A percentile compares a stretch with the other conserved stretches of the same genome.
These are phyloP conservation scores for Tetranychus urticae DNA, from an alignment of 1,140 invertebrate species.

Conservation along the genomic window DNA sequence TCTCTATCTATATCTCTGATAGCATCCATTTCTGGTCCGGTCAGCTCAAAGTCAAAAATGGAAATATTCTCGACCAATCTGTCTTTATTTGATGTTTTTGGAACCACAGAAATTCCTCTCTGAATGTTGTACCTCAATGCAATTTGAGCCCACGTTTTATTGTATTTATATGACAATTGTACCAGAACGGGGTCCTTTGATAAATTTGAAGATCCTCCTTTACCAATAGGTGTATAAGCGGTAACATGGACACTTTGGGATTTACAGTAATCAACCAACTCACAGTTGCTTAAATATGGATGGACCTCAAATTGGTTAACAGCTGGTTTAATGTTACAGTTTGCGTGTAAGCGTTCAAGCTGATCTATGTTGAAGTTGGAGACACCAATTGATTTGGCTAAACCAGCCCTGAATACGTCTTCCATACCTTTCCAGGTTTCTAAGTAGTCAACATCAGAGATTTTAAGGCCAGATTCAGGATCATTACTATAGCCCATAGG, in stretches of 20 bases:
- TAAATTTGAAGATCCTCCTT: conserved; percentile 18
- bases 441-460: conserved; percentile 1
- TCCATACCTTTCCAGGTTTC: background rate
- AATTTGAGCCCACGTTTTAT: conserved; percentile 37
- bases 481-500: conserved; percentile 22
- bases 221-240: conserved; percentile 25
- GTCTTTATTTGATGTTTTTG: conserved; percentile 40
- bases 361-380: conserved; percentile 75
- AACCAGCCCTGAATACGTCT: conserved; percentile 34
- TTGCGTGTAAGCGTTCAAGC: conserved; percentile 40
- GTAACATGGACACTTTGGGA: conserved; percentile 19
- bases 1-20: conserved; percentile 12
- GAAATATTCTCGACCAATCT: conserved; percentile 44
- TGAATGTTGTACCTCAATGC: conserved; percentile 33
- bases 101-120: conserved; percentile 43
- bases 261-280: conserved; percentile 22
- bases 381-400: conserved; percentile 51
- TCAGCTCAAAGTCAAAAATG: conserved; percentile 39
- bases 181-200: conserved; percentile 32
- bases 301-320: conserved; percentile 38
- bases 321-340: conserved; percentile 34
- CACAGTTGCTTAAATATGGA: conserved; percentile 23
- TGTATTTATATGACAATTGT: conserved; percentile 36
- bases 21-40: conserved; percentile 31
- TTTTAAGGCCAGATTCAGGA: background rate